Evolutionary conservation across 2,797 vertebrate species (phyloP), one percentile per base, ranked within the genome.

Genomic region (Phalloptychus januarius): DNA sequence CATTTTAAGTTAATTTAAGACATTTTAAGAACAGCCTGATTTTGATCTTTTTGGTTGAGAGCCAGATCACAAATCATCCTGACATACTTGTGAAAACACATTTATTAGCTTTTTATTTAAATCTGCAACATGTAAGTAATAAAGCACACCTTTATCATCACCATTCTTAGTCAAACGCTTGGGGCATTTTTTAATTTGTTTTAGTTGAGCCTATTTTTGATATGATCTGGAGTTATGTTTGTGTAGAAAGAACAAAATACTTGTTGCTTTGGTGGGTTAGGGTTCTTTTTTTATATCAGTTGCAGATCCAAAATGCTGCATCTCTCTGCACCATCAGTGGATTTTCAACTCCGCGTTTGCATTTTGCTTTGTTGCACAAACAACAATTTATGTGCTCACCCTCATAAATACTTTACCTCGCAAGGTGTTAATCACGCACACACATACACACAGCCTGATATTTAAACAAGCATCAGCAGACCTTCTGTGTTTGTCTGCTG

Each of bases 381-480:
- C 54, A 38, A 63, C 58, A 36, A 3, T 23, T 38, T 65, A 4
- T 38, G 3, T 65, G 33, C 18, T 23, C 18, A 25, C 20, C 36
- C 8, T 40, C 18, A 23, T 67, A 67, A 38, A 23, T 38, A 40
- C 36, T 67, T 67, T 25, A 13, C 67, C 40, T 44, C 13, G 5
- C 25, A 44, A 28, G 40, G 40, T 25, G 25, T 44, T 40, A n/a
- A 13, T 28, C 31, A 63, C 12, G 23, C 40, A 42, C 23, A 69
- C 18, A 5, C 36, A 13, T 36, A 67, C 16, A 63, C 8, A 4
- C 4, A 23, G 65, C 38, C 65, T 44, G 65, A 44, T 69, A 69
- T 69, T 69, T 69, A 69, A 69, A 69, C 65, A 69, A 69, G 65
- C 23, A 69, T 69, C 65, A 69, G 65, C 65, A 42, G 38, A 69